Evolutionary conservation across 37 sponge, comb jelly and placozoan species (phyloP), one percentile per base, ranked within the genome.

Genomic region (Spongilla lacustris): DNA sequence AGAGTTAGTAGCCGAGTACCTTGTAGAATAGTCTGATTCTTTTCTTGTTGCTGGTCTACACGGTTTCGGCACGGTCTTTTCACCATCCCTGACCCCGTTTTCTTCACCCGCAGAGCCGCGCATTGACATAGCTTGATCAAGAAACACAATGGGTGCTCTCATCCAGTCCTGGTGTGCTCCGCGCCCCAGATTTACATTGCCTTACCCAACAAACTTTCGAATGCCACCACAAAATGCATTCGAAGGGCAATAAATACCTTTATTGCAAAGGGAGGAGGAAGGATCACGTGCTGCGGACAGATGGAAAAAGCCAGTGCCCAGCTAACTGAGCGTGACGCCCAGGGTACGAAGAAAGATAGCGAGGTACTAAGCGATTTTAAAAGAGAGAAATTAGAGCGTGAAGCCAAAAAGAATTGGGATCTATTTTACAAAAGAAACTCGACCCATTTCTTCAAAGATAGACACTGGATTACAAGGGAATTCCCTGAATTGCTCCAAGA

Each of bases 381-480:
- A 67, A 81, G 86, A 37, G 77, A 90, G 22, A 96, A 98, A 67
- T 76, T 98, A 8, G 99, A 98, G 67, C 66, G 26, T 36, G 99
- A 98, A 68, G 96, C 97, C 11, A 91, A 83, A 70, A 94, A 91
- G 66, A 95, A 96, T 86, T 98, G 99, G 99, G 99, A 98, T 75
- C 80, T 98, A 29, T 98, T 98, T 73, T 98, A 98, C 88, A 98
- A 98, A 79, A 67, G 99, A 80, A 98, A 98, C 70, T 33, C 92
- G 10, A 93, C 92, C 14, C 79, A 96, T 69, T 98, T 98, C 91
- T 98, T 98, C 78, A 98, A 98, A 74, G 99, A 98, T 67, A 80
- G 99, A 78, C 97, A 95, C 58, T 98, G 99, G 99, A 86, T 93
- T 21, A 93, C 93, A 32, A 81, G 94, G 58, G 99, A 98, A 81